Evolutionary conservation across 2,113 vertebrate species (phyloP).

Genomic region (Columba livia): DNA sequence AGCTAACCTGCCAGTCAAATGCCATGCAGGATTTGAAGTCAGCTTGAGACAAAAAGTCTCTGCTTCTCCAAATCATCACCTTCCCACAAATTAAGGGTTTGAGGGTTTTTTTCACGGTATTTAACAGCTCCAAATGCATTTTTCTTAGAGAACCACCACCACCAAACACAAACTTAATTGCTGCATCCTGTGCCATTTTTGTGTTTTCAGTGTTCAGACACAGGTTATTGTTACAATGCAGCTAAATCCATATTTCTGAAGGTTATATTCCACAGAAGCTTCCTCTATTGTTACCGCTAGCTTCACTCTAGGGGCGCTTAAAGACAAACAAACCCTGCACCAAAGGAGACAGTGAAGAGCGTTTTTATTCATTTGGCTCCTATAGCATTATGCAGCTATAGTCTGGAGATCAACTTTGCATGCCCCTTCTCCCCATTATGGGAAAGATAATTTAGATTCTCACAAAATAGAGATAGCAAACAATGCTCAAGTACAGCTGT

Average conservation of each 20-base stretch:
- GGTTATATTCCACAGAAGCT: not conserved
- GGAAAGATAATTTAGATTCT: not conserved
- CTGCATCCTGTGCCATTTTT: not conserved
- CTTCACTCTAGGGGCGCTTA: not conserved
- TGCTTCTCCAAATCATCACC: not conserved
- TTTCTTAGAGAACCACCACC: not conserved
- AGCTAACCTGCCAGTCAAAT: not conserved
- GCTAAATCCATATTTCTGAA: not conserved
- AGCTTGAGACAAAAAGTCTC: not conserved
- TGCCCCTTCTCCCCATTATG: not conserved
- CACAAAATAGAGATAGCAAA: not conserved
- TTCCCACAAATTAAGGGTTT: not conserved
- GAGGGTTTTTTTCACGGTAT: rapidly evolving
- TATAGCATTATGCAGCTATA: not conserved
- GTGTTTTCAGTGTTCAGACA: not conserved
- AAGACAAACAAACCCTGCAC: not conserved
- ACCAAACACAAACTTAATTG: not conserved
- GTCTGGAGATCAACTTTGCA: not conserved
- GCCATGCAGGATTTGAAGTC: not conserved
- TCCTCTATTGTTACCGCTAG: not conserved
- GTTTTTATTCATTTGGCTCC: not conserved
- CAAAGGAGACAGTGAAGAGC: not conserved
- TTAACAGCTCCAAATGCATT: not conserved
- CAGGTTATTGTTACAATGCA: not conserved
- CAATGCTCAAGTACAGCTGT: not conserved